These are phyloP conservation scores for Cephus rjabovi DNA, from an alignment of 2,888 invertebrate genomes.

Conservation along the genomic window DNA sequence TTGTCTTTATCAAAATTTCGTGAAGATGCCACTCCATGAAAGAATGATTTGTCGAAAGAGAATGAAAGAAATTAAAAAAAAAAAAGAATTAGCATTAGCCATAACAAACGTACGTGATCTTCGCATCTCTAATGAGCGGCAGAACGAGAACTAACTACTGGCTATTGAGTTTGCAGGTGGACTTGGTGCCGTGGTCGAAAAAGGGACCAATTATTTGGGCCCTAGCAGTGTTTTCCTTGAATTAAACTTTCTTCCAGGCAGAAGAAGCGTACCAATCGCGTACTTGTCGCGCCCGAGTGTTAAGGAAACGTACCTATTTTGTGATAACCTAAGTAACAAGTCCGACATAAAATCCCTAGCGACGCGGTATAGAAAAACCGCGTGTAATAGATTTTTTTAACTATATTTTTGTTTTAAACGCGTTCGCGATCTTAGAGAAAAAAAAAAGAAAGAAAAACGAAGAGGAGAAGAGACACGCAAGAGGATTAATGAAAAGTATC, in stretches of 20 bases:
- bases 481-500: not conserved
- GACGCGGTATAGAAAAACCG: not conserved
- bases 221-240: not conserved
- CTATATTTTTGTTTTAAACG: conserved; percentile 17
- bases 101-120: not conserved
- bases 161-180: conserved; percentile 64
- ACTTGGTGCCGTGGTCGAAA: conserved; percentile 28
- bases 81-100: not conserved
- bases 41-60: not conserved
- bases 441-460: conserved; percentile 19
- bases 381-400: not conserved
- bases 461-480: conserved; percentile 8
- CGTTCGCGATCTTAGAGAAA: conserved; percentile 27
- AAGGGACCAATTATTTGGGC: not conserved
- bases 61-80: not conserved
- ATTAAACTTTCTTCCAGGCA: conserved; percentile 19
- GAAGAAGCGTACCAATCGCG: conserved; percentile 30
- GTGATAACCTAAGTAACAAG: not conserved
- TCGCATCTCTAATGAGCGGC: not conserved
- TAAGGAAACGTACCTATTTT: not conserved
- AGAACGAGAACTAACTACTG: conserved; percentile 36
- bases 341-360: not conserved
- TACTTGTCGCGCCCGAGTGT: not conserved
- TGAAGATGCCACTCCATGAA: not conserved
- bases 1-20: not conserved